These are phyloP conservation scores for Hyalella azteca DNA, from an alignment of 2,888 invertebrate species.

Conservation along the genomic window DNA sequence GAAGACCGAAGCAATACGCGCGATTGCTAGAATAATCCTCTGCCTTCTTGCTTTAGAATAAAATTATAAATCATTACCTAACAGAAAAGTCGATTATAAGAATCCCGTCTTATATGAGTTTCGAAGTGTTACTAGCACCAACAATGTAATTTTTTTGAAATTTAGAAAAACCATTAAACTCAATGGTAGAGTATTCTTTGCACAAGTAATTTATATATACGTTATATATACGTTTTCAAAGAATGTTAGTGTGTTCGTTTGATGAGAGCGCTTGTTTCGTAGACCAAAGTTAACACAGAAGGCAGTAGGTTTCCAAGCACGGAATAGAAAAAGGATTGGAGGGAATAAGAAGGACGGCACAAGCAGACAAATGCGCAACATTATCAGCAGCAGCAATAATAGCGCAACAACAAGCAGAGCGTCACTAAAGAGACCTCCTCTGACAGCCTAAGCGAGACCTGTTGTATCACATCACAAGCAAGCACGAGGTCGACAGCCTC, in stretches of 20 bases:
- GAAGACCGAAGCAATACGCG: constrained; percentile 25
- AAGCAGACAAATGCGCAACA: constrained; percentile 16
- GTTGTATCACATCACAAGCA: constrained; percentile 2
- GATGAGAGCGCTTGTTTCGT: too few species aligned
- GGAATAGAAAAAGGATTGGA: constrained; percentile 8
- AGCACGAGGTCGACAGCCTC: not conserved
- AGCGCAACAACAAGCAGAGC: constrained; percentile 29
- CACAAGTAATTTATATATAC: too few species aligned
- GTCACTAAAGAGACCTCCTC: not conserved
- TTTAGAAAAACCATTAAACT: too few species aligned
- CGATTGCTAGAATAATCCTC: not conserved
- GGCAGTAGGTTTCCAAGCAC: constrained; percentile 1
- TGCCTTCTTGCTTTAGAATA: not conserved
- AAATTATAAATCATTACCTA: too few species aligned
- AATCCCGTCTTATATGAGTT: too few species aligned
- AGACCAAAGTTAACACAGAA: too few species aligned
- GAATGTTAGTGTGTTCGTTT: not conserved
- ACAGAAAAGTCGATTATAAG: too few species aligned
- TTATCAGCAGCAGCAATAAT: constrained; percentile 5
- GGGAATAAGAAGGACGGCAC: constrained; percentile 35
- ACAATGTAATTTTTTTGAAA: too few species aligned
- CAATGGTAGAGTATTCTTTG: too few species aligned
- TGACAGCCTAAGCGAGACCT: not conserved
- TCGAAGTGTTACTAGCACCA: too few species aligned
- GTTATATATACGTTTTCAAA: not conserved